Evolutionary conservation across 2,113 vertebrate species (phyloP), one percentile per base, ranked within the genome.

Genomic region (Solenodon paradoxus): DNA sequence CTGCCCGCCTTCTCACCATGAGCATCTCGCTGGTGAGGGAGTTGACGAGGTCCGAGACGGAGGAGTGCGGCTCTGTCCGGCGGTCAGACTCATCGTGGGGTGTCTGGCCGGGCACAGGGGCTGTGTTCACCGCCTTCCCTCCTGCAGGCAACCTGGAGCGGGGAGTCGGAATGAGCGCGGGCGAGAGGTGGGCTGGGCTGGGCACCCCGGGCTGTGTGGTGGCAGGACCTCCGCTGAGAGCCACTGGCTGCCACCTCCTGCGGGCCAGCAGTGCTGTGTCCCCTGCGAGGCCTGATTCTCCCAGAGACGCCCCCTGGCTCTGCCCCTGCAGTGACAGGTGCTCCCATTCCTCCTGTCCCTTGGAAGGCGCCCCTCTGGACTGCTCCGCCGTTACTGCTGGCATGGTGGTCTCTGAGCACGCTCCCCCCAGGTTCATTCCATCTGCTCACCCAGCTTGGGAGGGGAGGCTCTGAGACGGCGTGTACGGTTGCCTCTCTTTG

Each of bases 21-120:
- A 99, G 99, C 99, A 99, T 99, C 98, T 99, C 99, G 82, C 99
- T 99, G 96, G 99, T 99, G 96, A 99, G 98, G 72, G 99, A 99
- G 98, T 99, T 99, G 97, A 99, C 99, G 74, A 99, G 98, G 97
- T 99, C 99, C 0, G 99, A 99, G 80, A 99, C 99, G 0, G 99
- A 99, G 88, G 99, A 99, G 82, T 98, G 99, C 0, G 99, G 98
- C 72, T 99, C 99, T 0, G 99, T 99, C 97, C 98, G 98, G 84
- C 98, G 98, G 95, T 99, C 99, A 3, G 98, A 95, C 59, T 99
- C 99, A 93, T 99, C 99, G 0, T 99, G 99, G 1, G 99, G 99
- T 0, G 99, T 99, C 98, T 99, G 98, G 98, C 99, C 98, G 17
- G 99, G 97, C 57, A 95, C 98, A 0, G 99, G 99, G 1, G 99